A percentile compares a stretch with the other conserved stretches of the same genome.
Evolutionary conservation across 2,797 vertebrate species (phyloP).

Genomic region (Mus caroli): DNA sequence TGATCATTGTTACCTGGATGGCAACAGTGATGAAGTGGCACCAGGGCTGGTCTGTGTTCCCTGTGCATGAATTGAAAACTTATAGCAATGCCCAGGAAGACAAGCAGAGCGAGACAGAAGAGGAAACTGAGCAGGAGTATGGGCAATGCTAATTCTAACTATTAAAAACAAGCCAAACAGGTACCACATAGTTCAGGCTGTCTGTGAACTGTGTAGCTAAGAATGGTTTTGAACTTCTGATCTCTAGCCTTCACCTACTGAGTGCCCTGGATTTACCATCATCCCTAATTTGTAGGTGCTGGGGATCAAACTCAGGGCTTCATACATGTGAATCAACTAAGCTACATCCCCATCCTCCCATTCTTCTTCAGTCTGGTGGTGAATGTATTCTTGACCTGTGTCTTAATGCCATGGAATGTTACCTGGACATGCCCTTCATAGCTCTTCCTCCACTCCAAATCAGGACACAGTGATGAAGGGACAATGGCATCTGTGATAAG

Average conservation of each 20-base stretch:
- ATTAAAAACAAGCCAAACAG: background rate
- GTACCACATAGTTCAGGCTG: background rate
- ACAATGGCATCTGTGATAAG: background rate
- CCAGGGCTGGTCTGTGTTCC: background rate
- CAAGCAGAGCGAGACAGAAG: background rate
- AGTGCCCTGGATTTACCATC: background rate
- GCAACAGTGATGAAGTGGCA: background rate
- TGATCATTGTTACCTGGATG: background rate
- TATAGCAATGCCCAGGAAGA: fast-evolving
- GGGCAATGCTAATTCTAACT: background rate
- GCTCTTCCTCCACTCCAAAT: background rate
- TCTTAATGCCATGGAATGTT: background rate
- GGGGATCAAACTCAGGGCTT: background rate
- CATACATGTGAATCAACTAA: background rate
- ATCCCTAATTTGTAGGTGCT: background rate
- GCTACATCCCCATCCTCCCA: background rate
- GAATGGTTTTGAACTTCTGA: background rate
- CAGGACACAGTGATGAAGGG: background rate
- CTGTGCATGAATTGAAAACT: background rate
- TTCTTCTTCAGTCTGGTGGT: background rate
- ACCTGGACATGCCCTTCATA: background rate
- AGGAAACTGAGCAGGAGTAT: background rate
- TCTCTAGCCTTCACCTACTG: background rate
- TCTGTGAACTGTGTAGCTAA: background rate
- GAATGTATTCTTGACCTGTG: background rate